Percentiles rank a stretch among this genome's conserved stretches.
These are phyloP conservation scores for Drosophila nasuta DNA, from an alignment of 1,140 invertebrate species.

Conservation along the genomic window DNA sequence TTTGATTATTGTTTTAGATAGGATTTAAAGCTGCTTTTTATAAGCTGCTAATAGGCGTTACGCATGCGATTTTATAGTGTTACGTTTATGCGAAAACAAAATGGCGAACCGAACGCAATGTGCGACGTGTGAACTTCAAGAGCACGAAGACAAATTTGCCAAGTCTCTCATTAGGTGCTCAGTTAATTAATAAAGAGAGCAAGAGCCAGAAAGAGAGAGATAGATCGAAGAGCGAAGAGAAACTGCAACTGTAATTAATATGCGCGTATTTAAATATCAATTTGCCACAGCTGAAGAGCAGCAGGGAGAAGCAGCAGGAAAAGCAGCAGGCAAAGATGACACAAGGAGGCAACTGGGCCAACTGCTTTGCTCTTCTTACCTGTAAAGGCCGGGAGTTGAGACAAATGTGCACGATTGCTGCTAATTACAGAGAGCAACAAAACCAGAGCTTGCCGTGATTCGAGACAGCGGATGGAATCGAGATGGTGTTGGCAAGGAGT, in stretches of 20 bases:
- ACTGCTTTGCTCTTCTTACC: constrained; percentile 17
- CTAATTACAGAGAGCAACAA: constrained; percentile 72
- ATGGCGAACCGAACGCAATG: constrained; percentile 1
- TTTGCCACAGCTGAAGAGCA: constrained; percentile 55
- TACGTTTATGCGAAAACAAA: constrained; percentile 35
- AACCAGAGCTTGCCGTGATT: constrained; percentile 14
- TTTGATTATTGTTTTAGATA: constrained; percentile 72
- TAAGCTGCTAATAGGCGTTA: constrained; percentile 73
- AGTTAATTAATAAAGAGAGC: constrained; percentile 72
- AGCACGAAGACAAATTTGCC: constrained; percentile 70
- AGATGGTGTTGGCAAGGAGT: not conserved
- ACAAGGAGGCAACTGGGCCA: constrained; percentile 25
- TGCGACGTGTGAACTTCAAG: constrained; percentile 47
- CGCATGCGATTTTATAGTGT: constrained; percentile 71
- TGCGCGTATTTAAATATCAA: constrained; percentile 84
- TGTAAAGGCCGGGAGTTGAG: constrained; percentile 32
- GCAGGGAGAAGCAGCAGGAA: not conserved
- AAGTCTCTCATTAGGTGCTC: constrained; percentile 67
- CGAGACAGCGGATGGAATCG: not conserved
- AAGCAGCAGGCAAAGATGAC: constrained; percentile 8
- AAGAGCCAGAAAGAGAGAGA: constrained; percentile 5
- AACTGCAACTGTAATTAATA: constrained; percentile 75
- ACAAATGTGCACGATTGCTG: constrained; percentile 79
- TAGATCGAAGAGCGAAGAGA: constrained; percentile 13
- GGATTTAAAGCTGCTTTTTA: constrained; percentile 69